These are phyloP conservation scores for Rhynchomys soricoides DNA, from an alignment of 2,113 vertebrate species.

Conservation along the genomic window DNA sequence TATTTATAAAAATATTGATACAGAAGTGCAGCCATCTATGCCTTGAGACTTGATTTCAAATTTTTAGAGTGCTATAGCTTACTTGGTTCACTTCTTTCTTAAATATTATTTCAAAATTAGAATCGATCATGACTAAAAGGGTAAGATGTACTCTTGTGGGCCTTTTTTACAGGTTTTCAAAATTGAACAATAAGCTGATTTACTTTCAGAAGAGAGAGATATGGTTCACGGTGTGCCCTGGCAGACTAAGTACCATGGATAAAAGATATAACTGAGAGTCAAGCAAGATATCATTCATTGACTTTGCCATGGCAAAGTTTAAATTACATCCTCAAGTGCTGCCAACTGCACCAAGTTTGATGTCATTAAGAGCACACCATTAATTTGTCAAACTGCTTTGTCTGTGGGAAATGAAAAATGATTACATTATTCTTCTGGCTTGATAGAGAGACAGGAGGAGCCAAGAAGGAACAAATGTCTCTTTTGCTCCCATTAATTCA, in stretches of 20 bases:
- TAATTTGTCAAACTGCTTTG: constrained; percentile 34
- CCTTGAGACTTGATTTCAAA: background rate
- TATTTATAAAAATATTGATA: background rate
- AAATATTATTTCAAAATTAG: background rate
- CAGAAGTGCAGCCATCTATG: background rate
- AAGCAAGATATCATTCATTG: background rate
- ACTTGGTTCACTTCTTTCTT: background rate
- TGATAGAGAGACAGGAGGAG: background rate
- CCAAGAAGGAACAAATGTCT: background rate
- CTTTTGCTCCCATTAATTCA: background rate
- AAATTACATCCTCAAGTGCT: background rate
- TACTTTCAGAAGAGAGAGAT: constrained; percentile 14
- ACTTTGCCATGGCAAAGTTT: background rate
- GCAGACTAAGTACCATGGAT: background rate
- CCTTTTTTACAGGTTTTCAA: background rate
- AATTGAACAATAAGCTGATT: background rate
- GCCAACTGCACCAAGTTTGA: background rate
- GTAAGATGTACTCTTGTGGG: background rate
- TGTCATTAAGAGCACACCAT: background rate
- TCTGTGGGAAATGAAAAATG: constrained; percentile 10
- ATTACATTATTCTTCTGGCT: background rate
- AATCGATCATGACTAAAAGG: background rate
- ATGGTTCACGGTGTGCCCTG: background rate
- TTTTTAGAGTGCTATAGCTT: background rate
- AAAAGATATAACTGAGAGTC: background rate